A percentile compares a stretch with the other conserved stretches of the same genome.
Conservation (phyloP, 2,888 invertebrate genomes). For the Gryllus longicercus region DNA sequence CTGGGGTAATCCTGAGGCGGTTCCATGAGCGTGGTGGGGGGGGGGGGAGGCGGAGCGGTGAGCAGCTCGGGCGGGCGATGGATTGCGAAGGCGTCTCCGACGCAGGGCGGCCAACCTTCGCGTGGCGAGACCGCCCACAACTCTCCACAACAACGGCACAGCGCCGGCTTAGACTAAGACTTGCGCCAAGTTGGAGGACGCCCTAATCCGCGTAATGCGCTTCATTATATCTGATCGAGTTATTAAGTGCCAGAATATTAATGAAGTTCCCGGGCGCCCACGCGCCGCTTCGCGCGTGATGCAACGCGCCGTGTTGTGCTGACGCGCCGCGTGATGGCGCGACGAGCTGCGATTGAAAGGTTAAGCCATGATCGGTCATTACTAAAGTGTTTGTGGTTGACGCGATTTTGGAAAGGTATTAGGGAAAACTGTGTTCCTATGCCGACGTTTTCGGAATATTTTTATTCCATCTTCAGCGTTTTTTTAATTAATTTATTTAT, state of each 20-base stretch:
- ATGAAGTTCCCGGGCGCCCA: background rate
- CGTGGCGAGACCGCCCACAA: background rate
- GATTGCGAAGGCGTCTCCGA: background rate
- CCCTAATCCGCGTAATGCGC: background rate
- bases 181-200: constrained; percentile 6
- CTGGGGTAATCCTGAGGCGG: too few species aligned
- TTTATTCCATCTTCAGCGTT: too few species aligned
- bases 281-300: background rate
- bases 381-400: too few species aligned
- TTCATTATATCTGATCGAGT: constrained; percentile 9
- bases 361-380: too few species aligned
- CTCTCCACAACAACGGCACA: background rate
- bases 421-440: too few species aligned
- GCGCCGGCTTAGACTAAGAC: background rate
- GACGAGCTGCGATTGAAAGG: too few species aligned
- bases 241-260: background rate
- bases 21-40: too few species aligned
- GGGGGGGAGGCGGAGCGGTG: too few species aligned
- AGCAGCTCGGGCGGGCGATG: background rate
- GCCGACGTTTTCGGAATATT: too few species aligned
- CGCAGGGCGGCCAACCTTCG: background rate
- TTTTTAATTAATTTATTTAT: too few species aligned
- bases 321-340: background rate
- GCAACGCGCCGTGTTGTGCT: background rate
- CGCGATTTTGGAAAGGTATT: too few species aligned